Evolutionary conservation across 2,113 vertebrate species (phyloP), one percentile per base, ranked within the genome.

Genomic region (Haemorhous mexicanus): DNA sequence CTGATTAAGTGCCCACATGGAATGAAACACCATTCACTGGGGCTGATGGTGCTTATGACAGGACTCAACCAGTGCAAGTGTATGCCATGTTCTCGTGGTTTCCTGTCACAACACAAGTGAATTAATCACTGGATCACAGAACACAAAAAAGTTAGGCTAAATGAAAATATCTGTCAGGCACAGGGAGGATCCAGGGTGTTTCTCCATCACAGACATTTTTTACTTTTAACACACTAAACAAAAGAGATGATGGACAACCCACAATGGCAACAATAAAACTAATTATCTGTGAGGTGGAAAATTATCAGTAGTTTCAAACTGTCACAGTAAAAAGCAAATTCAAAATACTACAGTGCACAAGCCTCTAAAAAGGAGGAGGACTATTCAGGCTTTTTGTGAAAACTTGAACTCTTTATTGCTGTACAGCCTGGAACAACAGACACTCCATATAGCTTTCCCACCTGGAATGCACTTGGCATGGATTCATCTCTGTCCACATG

Each of bases 401-500:
- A 55, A 87, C 50, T 63, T 72, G 39, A 95, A 87, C 52, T 32
- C 76, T 70, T 67, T 75, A 89, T 35, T 85, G 91, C 86, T 87
- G 55, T 47, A 68, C 63, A 68, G 83, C 76, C 89, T 87, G 73
- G 90, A 93, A 87, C 50, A 95, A 85, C 84, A 82, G 69, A 76
- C 67, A 85, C 30, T 44, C 63, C 66, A 79, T 89, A 70, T 4
- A 81, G 52, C 66, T 64, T 95, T 84, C 87, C 93, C 87, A 94
- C 79, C 87, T 33, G 30, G 79, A 89, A 87, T 41, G 73, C 50
- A 63, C 70, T 93, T 95, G 91, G 87, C 46, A 17, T 19, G 37
- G 79, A 75, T 84, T 88, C 18, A 8, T 61, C 62, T 76, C 78
- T 46, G 58, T 76, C 63, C 76, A 66, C 89, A 87, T 22, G 79